A percentile compares a stretch with the other conserved stretches of the same genome.
phyloP scores from a whole-genome alignment of 2,113 vertebrate genomes.

The Amblyopsis rosae region DNA sequence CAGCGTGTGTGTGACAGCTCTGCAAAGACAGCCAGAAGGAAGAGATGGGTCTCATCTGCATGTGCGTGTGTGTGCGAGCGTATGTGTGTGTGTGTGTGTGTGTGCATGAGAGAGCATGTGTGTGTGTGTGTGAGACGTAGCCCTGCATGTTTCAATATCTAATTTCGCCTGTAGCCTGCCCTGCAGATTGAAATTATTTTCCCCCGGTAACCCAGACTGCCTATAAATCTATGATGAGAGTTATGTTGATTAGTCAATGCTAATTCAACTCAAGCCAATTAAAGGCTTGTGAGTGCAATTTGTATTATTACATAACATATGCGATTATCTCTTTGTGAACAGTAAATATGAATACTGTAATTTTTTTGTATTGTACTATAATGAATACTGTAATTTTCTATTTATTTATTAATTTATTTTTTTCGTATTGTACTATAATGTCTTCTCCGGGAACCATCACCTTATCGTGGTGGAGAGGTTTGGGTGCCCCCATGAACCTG shows the following conservation, averaged over 20 bases:
- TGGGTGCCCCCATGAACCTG: no score
- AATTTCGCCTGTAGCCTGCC: slow-evolving; percentile 6
- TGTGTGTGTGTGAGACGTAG: not conserved
- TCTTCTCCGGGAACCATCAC: no score
- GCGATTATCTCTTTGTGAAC: slow-evolving; percentile 23
- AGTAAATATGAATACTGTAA: slow-evolving; percentile 31
- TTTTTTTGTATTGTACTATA: no score
- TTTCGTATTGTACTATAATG: no score
- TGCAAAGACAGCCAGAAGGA: slow-evolving; percentile 57
- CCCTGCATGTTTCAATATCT: slow-evolving; percentile 22
- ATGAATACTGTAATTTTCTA: no score
- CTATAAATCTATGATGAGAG: slow-evolving; percentile 59
- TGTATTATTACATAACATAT: slow-evolving; percentile 51
- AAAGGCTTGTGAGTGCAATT: slow-evolving; percentile 30
- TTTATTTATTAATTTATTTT: no score
- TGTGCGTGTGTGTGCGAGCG: slow-evolving; percentile 13
- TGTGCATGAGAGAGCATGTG: slow-evolving; percentile 20
- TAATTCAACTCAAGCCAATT: slow-evolving; percentile 54
- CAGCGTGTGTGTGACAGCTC: slow-evolving; percentile 66
- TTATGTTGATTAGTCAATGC: slow-evolving; percentile 49
- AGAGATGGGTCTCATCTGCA: slow-evolving; percentile 58
- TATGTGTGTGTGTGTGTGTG: slow-evolving; percentile 13
- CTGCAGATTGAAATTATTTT: slow-evolving; percentile 51
- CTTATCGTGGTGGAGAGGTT: no score
- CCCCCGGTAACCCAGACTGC: slow-evolving; percentile 38